Evolutionary conservation across 2,888 invertebrate species (phyloP), one percentile per base, ranked within the genome.

Genomic region (Eurois occulta): DNA sequence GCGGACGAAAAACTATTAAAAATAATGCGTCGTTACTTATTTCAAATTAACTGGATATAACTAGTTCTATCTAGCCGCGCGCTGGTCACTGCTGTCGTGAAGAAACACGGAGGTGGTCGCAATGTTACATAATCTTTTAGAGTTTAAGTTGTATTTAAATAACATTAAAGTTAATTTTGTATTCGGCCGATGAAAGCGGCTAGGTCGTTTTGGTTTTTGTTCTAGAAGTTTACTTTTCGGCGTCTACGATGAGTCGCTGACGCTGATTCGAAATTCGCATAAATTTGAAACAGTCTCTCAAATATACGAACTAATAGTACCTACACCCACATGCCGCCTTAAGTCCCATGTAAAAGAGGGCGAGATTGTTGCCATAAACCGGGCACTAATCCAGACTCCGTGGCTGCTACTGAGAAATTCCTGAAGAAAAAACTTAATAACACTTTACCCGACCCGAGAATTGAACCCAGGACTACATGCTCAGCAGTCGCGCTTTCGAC

Each of bases 51-150:
- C 93, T 93, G 91, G 93, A 90, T 91, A 87, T 85, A 92, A 92
- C 94, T 92, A 90, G 94, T 92, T 88, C 64, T 68, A 82, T 91
- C 93, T 90, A 90, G 93, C 90, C 84, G 85, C 75, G 84, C 80
- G 88, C 89, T 90, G 86, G 90, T 90, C 87, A 73, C 67, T 80
- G 88, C 84, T 90, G 89, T 91, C 85, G 89, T 92, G 91, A 92
- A 93, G 94, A 93, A 94, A 94, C 90, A 87, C 92, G 89, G 91
- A 90, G 91, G 90, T 92, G 90, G 89, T 91, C 85, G 83, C 62
- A 79, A 73, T 70, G 85, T 95, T 95, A 93, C 94, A 92, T 95
- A 94, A 95, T 91, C 79, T 72, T 79, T 86, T 90, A 87, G 91
- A 91, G 89, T 87, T 91, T 88, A 89, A 87, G 82, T 86, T 82